Evolutionary conservation across 1,140 invertebrate species (phyloP).

Genomic region (Drosophila carrolli): DNA sequence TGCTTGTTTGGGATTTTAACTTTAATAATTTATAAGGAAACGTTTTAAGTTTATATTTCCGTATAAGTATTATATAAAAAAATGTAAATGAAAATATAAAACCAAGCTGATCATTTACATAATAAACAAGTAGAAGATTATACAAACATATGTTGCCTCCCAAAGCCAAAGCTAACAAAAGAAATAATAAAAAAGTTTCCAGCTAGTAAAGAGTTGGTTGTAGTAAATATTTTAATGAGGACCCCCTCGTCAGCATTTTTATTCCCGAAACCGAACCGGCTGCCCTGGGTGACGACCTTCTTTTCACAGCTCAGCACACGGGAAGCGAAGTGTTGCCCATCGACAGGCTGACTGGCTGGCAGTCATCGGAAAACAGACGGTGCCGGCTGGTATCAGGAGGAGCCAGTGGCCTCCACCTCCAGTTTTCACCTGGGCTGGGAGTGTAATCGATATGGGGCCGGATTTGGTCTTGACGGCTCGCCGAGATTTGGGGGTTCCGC

Average conservation of each 20-base stretch:
- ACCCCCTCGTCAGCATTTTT: conserved; percentile 31
- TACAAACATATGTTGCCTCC: not conserved
- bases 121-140: not conserved
- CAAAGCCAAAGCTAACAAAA: not conserved
- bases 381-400: conserved; percentile 51
- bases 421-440: conserved; percentile 6
- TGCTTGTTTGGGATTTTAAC: too few relatives aligned
- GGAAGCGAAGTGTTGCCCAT: conserved; percentile 40
- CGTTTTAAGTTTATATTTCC: too few relatives aligned
- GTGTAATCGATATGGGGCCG: conserved; percentile 49
- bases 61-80: not conserved
- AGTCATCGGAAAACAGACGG: conserved; percentile 9
- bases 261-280: conserved; percentile 15
- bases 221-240: conserved; percentile 33
- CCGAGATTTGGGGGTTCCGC: conserved; percentile 19
- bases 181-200: conserved; percentile 6
- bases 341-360: conserved; percentile 28
- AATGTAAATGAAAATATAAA: not conserved
- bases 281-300: conserved; percentile 55
- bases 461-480: conserved; percentile 24
- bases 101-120: not conserved
- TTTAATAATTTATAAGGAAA: not conserved
- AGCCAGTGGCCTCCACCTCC: conserved; percentile 8
- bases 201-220: not conserved
- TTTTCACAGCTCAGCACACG: conserved; percentile 42